These are phyloP conservation scores for Elysia crispata DNA, from an alignment of 2,888 invertebrate species.

Conservation along the genomic window DNA sequence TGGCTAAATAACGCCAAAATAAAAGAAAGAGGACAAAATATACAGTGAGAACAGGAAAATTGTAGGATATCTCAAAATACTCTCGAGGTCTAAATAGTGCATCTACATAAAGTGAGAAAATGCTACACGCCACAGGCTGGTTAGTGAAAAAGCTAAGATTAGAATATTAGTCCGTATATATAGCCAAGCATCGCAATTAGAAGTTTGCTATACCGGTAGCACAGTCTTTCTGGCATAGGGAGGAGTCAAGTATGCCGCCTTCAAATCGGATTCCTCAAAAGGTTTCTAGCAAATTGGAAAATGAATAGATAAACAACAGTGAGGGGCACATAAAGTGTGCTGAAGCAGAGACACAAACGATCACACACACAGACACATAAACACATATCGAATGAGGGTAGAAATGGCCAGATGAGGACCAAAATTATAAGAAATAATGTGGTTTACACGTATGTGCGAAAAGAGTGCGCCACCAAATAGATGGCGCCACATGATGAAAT, in stretches of 20 bases:
- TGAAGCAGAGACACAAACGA: slow-evolving; percentile 13
- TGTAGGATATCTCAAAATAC: too few species aligned
- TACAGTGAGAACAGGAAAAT: too few species aligned
- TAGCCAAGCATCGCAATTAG: slow-evolving; percentile 5
- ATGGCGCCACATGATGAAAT: too few species aligned
- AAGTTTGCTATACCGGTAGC: slow-evolving; percentile 37
- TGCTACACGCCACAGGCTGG: too few species aligned
- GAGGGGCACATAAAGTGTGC: neutral
- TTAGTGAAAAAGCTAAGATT: too few species aligned
- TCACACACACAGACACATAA: neutral
- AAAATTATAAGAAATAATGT: too few species aligned
- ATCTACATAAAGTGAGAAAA: too few species aligned
- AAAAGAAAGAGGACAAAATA: too few species aligned
- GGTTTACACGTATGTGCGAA: too few species aligned
- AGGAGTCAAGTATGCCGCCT: slow-evolving; percentile 70
- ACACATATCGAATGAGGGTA: neutral
- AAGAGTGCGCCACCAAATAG: neutral
- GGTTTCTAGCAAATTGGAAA: slow-evolving; percentile 65
- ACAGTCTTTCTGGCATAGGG: slow-evolving; percentile 68
- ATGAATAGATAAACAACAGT: neutral
- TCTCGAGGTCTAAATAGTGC: too few species aligned
- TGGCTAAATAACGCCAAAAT: too few species aligned
- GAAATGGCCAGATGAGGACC: too few species aligned
- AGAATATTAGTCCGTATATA: neutral
- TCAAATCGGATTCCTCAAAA: slow-evolving; percentile 73